Conservation (phyloP, 2,888 invertebrate genomes). For the Dioctria linearis region DNA sequence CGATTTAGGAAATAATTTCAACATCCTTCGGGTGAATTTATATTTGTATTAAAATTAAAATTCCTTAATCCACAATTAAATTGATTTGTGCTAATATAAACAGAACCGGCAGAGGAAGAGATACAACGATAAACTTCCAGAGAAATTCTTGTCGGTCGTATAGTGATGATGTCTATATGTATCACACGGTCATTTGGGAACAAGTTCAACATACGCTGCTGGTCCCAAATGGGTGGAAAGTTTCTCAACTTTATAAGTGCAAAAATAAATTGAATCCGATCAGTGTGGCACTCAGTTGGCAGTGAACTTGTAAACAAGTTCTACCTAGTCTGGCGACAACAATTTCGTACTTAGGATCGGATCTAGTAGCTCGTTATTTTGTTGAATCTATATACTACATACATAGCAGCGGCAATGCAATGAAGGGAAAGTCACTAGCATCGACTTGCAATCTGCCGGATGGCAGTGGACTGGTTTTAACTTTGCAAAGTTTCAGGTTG, state of each 20-base stretch:
- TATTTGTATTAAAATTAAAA: too few species aligned
- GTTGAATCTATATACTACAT: too few species aligned
- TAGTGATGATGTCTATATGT: background rate
- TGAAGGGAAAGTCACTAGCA: slow-evolving; percentile 35
- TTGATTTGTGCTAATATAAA: too few species aligned
- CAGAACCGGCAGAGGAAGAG: too few species aligned
- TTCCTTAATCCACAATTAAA: too few species aligned
- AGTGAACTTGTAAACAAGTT: slow-evolving; percentile 34
- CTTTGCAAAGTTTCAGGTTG: too few species aligned
- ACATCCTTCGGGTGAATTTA: background rate
- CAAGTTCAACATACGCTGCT: slow-evolving; percentile 8
- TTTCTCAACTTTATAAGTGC: slow-evolving; percentile 2
- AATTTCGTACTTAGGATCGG: too few species aligned
- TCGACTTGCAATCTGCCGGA: background rate
- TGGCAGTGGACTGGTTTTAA: slow-evolving; percentile 7
- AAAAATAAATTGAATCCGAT: background rate
- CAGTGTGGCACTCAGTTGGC: background rate
- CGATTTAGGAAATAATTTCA: background rate
- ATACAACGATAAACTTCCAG: background rate
- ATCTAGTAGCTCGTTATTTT: too few species aligned
- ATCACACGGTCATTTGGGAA: background rate
- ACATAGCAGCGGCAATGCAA: background rate
- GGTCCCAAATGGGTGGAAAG: slow-evolving; percentile 30
- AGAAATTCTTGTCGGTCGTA: slow-evolving; percentile 1
- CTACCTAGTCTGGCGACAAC: background rate